phyloP scores from a whole-genome alignment of 2,888 invertebrate species.

The Luffia ferchaultella region DNA sequence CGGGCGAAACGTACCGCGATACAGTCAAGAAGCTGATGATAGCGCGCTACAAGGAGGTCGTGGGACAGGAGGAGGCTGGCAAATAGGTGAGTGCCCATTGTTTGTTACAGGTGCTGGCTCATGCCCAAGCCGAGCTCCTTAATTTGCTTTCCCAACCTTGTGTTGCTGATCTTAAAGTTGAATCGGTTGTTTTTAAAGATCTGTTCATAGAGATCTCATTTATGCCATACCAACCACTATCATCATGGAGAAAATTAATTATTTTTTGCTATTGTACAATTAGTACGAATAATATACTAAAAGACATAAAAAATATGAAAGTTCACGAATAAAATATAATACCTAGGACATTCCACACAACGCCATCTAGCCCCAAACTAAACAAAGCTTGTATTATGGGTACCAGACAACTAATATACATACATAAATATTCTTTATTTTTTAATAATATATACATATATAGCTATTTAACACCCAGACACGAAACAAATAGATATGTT shows the following conservation, averaged over 20 bases:
- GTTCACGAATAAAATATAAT: too few relatives aligned
- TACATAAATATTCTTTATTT: too few relatives aligned
- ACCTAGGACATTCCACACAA: too few relatives aligned
- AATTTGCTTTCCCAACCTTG: not conserved
- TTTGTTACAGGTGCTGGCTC: not conserved
- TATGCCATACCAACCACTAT: not conserved
- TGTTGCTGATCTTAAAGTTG: not conserved
- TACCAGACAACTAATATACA: too few relatives aligned
- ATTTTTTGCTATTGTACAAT: not conserved
- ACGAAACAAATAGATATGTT: too few relatives aligned
- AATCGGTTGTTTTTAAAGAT: not conserved
- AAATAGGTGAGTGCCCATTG: constrained; percentile 43
- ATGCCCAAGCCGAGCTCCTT: not conserved
- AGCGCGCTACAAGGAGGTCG: constrained; percentile 84
- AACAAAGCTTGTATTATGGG: too few relatives aligned
- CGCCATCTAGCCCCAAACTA: too few relatives aligned
- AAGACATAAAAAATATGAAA: too few relatives aligned
- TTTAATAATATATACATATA: too few relatives aligned
- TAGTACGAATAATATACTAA: too few relatives aligned
- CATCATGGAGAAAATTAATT: not conserved
- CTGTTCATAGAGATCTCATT: not conserved
- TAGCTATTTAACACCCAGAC: too few relatives aligned
- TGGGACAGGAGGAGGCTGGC: constrained; percentile 64
- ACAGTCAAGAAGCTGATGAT: constrained; percentile 91
- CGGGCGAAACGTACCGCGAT: constrained; percentile 88